Conservation (phyloP, 1,140 invertebrate genomes). For the Patella vulgata region DNA sequence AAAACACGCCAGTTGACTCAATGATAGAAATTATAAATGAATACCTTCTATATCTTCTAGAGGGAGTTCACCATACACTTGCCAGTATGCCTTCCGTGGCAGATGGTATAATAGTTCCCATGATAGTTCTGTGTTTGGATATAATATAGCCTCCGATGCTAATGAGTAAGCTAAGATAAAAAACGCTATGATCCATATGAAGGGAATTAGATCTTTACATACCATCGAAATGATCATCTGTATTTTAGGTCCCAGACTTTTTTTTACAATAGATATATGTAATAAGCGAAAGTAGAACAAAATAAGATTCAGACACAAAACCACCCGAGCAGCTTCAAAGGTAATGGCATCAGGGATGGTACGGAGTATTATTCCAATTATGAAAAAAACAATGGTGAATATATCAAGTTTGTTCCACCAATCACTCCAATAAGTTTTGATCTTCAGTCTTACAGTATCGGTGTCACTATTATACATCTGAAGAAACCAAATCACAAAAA, state of each 20-base stretch:
- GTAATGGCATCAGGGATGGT: constrained; percentile 46
- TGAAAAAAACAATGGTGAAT: constrained; percentile 57
- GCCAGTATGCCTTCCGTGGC: no score
- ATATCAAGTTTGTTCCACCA: constrained; percentile 65
- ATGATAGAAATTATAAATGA: no score
- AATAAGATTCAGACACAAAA: constrained; percentile 60
- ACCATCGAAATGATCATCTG: constrained; percentile 70
- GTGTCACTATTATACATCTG: constrained; percentile 44
- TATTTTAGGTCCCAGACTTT: constrained; percentile 68
- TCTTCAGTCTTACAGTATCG: constrained; percentile 44
- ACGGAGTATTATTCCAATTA: constrained; percentile 55
- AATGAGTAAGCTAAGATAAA: constrained; percentile 68
- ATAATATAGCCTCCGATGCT: constrained; percentile 66
- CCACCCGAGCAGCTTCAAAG: constrained; percentile 53
- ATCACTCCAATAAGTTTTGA: constrained; percentile 60
- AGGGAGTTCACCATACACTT: constrained; percentile 68
- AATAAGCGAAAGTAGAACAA: constrained; percentile 63
- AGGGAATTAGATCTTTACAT: constrained; percentile 66
- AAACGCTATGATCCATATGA: constrained; percentile 68
- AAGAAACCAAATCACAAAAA: no score
- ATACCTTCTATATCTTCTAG: constrained; percentile 67
- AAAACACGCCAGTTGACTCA: no score
- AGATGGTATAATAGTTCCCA: constrained; percentile 57
- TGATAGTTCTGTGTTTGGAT: constrained; percentile 59
- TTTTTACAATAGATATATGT: constrained; percentile 64